phyloP scores from a whole-genome alignment of 2,113 vertebrate genomes.

The Rhinichthys klamathensis region DNA sequence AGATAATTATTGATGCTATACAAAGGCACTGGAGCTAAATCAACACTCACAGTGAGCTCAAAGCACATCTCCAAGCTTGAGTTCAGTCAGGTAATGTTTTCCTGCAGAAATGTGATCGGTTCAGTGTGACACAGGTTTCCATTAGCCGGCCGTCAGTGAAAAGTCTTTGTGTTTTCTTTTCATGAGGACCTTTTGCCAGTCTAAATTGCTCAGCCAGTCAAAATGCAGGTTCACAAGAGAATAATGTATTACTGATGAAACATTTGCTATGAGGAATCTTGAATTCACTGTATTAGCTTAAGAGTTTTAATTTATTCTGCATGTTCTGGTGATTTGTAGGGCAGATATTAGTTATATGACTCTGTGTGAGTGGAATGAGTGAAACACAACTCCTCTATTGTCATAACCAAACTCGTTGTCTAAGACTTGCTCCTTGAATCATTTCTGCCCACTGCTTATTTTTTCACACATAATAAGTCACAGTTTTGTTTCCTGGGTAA shows the following conservation, averaged over 20 bases:
- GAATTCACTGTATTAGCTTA: background rate
- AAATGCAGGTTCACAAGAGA: constrained; percentile 10
- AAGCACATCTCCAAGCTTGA: background rate
- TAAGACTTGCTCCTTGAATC: background rate
- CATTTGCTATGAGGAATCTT: background rate
- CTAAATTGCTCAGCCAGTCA: background rate
- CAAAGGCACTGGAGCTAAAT: background rate
- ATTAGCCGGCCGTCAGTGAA: background rate
- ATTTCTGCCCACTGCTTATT: background rate
- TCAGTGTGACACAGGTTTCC: background rate
- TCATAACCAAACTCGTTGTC: background rate
- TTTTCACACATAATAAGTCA: background rate
- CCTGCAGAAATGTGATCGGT: constrained; percentile 36
- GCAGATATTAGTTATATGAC: constrained; percentile 6
- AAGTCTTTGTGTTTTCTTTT: constrained; percentile 8
- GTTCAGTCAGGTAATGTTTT: constrained; percentile 19
- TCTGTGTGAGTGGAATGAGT: constrained; percentile 32
- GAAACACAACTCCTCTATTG: constrained; percentile 25
- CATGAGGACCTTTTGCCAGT: background rate
- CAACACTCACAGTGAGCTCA: background rate
- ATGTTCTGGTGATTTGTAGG: background rate
- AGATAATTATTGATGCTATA: constrained; percentile 9
- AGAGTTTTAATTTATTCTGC: background rate
- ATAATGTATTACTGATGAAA: background rate
- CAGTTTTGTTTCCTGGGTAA: background rate